Evolutionary conservation across 2,797 vertebrate species (phyloP).

Genomic region (Acomys russatus): DNA sequence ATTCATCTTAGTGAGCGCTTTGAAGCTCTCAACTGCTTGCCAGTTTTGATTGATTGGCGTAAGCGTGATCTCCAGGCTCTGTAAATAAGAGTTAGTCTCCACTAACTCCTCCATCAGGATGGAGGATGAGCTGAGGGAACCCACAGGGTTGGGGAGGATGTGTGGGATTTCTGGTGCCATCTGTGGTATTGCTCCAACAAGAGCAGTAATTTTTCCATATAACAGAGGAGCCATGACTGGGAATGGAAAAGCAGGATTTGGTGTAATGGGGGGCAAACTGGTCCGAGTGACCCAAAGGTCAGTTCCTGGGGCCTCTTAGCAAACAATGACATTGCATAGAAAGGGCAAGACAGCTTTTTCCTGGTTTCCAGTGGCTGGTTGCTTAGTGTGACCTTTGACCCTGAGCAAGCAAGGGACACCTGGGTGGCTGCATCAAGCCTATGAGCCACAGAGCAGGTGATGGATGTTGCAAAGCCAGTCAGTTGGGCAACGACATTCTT

Average conservation of each 20-base stretch:
- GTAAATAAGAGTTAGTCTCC: neutral
- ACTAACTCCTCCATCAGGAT: too few species aligned
- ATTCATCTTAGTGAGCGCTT: neutral
- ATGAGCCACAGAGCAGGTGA: neutral
- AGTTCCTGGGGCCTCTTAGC: neutral
- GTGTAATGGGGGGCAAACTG: neutral
- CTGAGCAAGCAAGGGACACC: neutral
- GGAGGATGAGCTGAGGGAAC: neutral
- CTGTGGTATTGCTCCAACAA: neutral
- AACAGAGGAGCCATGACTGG: neutral
- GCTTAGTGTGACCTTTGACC: neutral
- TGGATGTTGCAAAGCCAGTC: neutral
- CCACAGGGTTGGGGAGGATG: accelerated
- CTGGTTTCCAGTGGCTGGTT: neutral
- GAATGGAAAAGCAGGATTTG: neutral
- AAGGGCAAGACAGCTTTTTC: neutral
- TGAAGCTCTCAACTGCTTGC: neutral
- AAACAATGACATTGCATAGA: neutral
- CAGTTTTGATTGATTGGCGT: neutral
- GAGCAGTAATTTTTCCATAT: neutral
- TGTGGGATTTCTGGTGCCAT: neutral
- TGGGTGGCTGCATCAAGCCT: neutral
- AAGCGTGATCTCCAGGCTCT: neutral
- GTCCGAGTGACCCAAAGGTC: neutral
- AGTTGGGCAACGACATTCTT: neutral